Evolutionary conservation across 2,888 invertebrate species (phyloP).

Genomic region (Dasysyrphus tricinctus): DNA sequence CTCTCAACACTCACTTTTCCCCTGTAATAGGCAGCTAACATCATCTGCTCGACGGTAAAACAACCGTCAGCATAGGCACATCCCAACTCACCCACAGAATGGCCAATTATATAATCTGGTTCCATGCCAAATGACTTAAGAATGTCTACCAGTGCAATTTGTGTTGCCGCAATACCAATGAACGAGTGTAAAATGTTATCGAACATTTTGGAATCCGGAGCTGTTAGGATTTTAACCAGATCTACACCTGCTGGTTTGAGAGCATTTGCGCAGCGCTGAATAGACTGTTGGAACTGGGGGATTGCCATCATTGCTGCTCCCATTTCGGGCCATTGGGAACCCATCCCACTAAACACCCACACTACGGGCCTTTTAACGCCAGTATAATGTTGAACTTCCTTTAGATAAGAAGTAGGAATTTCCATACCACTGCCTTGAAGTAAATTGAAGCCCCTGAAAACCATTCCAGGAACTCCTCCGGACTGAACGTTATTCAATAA

Average conservation of each 20-base stretch:
- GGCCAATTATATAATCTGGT: constrained; percentile 91
- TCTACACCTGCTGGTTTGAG: constrained; percentile 86
- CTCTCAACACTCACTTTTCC: constrained; percentile 90
- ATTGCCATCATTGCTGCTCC: constrained; percentile 90
- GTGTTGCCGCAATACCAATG: constrained; percentile 88
- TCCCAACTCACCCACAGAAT: constrained; percentile 96
- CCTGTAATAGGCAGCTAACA: constrained; percentile 92
- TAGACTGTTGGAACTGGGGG: constrained; percentile 88
- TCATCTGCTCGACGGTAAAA: constrained; percentile 93
- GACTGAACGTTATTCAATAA: constrained; percentile 85
- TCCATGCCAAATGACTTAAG: constrained; percentile 85
- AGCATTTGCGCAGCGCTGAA: constrained; percentile 85
- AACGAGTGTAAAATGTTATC: constrained; percentile 88
- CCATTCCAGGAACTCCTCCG: constrained; percentile 85
- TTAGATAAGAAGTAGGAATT: constrained; percentile 80
- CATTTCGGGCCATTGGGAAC: constrained; percentile 94
- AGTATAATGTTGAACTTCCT: constrained; percentile 86
- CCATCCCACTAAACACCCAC: constrained; percentile 96
- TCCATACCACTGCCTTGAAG: constrained; percentile 65
- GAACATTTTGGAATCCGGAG: constrained; percentile 85
- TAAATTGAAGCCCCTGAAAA: constrained; percentile 89
- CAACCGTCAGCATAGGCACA: constrained; percentile 97
- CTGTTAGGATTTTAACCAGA: constrained; percentile 86
- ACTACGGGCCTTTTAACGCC: constrained; percentile 89
- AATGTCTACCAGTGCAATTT: constrained; percentile 87